Percentiles rank a stretch among this genome's conserved stretches.
Conservation (phyloP, 2,113 vertebrate species). For the Rana temporaria region DNA sequence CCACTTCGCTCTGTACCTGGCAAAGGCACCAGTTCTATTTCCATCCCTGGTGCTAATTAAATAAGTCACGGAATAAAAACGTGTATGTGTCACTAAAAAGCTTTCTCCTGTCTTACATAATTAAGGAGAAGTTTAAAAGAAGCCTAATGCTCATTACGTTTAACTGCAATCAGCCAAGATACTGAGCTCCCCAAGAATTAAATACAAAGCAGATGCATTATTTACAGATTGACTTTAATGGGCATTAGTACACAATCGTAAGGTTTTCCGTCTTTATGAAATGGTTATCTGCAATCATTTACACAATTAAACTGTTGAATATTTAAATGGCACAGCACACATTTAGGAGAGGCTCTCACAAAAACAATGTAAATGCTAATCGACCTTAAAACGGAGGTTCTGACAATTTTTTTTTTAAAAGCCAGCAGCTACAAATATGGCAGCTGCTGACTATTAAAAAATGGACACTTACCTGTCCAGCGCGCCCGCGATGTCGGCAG, state of each 20-base stretch:
- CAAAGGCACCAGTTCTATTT: background rate
- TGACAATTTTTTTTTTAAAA: no score
- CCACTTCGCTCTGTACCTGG: background rate
- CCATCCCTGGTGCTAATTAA: background rate
- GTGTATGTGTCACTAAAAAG: background rate
- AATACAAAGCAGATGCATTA: constrained; percentile 8
- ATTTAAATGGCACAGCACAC: background rate
- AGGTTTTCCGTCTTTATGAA: constrained; percentile 2
- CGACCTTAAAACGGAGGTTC: no score
- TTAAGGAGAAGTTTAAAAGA: constrained; percentile 25
- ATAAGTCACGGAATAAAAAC: background rate
- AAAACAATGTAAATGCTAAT: background rate
- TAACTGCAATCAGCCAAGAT: constrained; percentile 14
- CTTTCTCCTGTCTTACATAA: background rate
- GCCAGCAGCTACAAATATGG: no score
- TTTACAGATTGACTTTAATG: constrained; percentile 18
- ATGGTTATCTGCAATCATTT: constrained; percentile 3
- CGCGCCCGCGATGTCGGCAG: no score
- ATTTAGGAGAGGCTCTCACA: background rate
- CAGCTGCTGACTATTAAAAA: no score
- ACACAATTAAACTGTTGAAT: background rate
- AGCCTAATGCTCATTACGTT: constrained; percentile 10
- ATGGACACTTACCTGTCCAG: no score
- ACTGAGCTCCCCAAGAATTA: constrained; percentile 21
- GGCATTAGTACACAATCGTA: constrained; percentile 20